Percentiles rank a stretch among this genome's conserved stretches.
Conservation (phyloP, 2,113 vertebrate species). For the rabbit (Oryctolagus cuniculus) region DNA sequence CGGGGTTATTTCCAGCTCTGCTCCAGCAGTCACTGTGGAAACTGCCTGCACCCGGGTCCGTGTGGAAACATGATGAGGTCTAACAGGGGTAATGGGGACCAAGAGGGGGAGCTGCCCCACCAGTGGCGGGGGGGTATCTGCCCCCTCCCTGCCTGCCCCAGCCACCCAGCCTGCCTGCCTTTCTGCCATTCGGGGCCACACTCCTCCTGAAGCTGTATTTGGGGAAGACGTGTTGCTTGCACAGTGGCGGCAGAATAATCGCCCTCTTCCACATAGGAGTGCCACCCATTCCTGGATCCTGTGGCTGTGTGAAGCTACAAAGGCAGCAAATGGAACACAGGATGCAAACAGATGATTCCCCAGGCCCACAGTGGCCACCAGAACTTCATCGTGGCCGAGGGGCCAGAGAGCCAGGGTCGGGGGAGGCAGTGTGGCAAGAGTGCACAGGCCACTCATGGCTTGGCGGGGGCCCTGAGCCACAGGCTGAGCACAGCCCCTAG, state of each 20-base stretch:
- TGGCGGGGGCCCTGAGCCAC: neutral
- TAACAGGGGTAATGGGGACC: conserved; percentile 64
- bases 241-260: neutral
- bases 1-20: conserved; percentile 78
- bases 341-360: neutral
- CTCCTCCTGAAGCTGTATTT: neutral
- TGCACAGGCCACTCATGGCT: neutral
- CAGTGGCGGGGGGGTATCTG: neutral
- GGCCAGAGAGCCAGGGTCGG: neutral
- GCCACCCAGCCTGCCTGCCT: neutral
- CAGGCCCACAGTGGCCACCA: too few relatives aligned
- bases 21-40: conserved; percentile 83
- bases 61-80: conserved; percentile 75
- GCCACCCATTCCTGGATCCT: neutral
- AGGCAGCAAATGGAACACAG: neutral
- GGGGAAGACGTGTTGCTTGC: neutral
- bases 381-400: neutral
- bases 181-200: neutral
- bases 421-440: neutral
- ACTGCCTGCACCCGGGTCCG: conserved; percentile 78
- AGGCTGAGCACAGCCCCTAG: neutral
- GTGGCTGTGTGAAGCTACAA: neutral
- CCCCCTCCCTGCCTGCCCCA: neutral
- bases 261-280: neutral
- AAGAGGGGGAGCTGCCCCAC: conserved; percentile 15